phyloP scores from a whole-genome alignment of 1,140 invertebrate genomes.

The Pogonomyrmex californicus region DNA sequence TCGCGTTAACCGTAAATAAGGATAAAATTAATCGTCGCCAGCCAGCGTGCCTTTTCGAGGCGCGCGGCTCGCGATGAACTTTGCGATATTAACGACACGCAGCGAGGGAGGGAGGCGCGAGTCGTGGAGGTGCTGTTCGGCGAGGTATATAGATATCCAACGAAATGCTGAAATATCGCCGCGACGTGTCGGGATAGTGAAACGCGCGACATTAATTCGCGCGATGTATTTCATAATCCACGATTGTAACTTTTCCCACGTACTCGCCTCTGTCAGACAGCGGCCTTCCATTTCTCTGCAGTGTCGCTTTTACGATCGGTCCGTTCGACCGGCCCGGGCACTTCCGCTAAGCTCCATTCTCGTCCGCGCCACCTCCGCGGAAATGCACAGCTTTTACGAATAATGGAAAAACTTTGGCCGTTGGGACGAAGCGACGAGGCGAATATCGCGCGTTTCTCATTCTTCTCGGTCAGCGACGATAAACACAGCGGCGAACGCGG shows the following conservation, averaged over 20 bases:
- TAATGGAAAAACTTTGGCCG: constrained; percentile 53
- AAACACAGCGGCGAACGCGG: constrained; percentile 38
- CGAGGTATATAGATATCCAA: constrained; percentile 12
- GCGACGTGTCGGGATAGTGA: constrained; percentile 32
- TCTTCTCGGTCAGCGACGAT: constrained; percentile 61
- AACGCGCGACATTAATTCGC: constrained; percentile 43
- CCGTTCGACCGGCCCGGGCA: background rate
- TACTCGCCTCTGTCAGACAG: constrained; percentile 14
- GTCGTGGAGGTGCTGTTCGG: constrained; percentile 5
- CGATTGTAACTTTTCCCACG: constrained; percentile 55
- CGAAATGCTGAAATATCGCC: constrained; percentile 48
- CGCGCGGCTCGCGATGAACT: background rate
- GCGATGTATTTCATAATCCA: constrained; percentile 34
- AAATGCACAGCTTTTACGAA: constrained; percentile 32
- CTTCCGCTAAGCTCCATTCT: background rate
- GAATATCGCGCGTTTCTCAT: constrained; percentile 47
- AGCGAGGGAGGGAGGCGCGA: background rate
- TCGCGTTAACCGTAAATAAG: constrained; percentile 6
- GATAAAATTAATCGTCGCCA: background rate
- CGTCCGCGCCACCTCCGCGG: background rate
- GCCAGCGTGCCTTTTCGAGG: background rate
- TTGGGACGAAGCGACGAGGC: background rate
- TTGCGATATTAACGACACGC: background rate
- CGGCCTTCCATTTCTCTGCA: constrained; percentile 13
- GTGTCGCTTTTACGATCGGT: constrained; percentile 29